Evolutionary conservation across 2,113 vertebrate genomes (phyloP).

Genomic region (Octodon degus): DNA sequence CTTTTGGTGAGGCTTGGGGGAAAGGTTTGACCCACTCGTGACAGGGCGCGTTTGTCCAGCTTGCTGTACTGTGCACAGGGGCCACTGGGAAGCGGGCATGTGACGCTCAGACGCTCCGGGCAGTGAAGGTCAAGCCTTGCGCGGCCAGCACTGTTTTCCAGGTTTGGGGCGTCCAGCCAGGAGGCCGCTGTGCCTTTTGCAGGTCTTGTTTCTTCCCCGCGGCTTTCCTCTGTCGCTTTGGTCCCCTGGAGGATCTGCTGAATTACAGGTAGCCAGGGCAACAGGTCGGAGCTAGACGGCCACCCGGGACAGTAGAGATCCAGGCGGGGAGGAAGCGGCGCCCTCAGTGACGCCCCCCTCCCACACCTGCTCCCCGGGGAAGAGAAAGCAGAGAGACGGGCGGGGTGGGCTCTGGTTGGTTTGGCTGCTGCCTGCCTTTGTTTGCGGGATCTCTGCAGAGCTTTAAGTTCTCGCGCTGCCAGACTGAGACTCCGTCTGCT

Average conservation of each 20-base stretch:
- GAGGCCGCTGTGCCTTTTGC: background rate
- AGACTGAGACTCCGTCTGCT: background rate
- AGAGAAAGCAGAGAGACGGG: background rate
- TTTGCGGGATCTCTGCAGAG: background rate
- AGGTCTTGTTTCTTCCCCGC: background rate
- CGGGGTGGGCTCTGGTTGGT: background rate
- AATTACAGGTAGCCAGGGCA: constrained; percentile 40
- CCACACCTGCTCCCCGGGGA: background rate
- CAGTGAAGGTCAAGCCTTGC: constrained; percentile 29
- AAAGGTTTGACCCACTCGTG: background rate
- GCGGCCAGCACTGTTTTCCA: background rate
- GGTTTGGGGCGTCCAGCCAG: background rate
- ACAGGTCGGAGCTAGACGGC: background rate
- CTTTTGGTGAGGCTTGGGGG: background rate
- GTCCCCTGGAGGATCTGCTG: background rate
- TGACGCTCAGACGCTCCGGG: background rate
- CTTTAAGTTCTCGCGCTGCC: background rate
- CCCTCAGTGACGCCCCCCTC: background rate
- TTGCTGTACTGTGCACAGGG: background rate
- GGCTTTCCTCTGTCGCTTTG: background rate
- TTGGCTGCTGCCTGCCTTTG: background rate
- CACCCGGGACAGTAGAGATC: background rate
- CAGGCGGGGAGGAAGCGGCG: background rate
- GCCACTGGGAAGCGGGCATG: too few relatives aligned
- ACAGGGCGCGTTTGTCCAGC: background rate